phyloP scores from a whole-genome alignment of 2,797 vertebrate species.

The Oreochromis mossambicus region DNA sequence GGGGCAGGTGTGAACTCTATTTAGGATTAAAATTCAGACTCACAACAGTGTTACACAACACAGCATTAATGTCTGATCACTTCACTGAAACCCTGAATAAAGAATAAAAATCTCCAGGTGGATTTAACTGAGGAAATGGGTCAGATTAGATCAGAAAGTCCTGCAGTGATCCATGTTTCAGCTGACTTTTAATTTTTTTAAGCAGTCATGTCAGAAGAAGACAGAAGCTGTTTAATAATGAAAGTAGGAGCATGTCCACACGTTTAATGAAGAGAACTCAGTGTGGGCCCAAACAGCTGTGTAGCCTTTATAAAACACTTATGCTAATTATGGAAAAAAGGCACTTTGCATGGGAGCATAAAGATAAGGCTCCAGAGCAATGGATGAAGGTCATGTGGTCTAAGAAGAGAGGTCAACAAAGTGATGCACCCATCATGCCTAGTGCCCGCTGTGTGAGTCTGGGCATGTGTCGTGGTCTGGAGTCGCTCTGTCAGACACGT shows the following conservation, averaged over 20 bases:
- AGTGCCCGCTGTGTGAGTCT: not conserved
- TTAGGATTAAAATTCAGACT: not conserved
- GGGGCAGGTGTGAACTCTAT: not conserved
- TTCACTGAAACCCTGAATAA: rapidly evolving
- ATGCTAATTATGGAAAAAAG: not conserved
- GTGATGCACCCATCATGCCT: not conserved
- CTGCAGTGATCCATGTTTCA: not conserved
- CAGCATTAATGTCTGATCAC: not conserved
- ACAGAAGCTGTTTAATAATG: not conserved
- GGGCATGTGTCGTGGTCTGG: rapidly evolving
- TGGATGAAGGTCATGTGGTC: not conserved
- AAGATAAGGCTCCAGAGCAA: not conserved
- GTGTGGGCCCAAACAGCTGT: rapidly evolving
- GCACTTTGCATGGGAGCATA: not conserved
- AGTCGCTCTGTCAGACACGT: not conserved
- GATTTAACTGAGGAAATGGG: not conserved
- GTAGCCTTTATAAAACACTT: not conserved
- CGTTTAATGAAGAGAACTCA: rapidly evolving
- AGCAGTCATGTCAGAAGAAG: not conserved
- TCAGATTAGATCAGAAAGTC: not conserved
- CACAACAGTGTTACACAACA: not conserved
- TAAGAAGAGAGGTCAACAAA: not conserved
- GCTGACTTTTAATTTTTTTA: not conserved
- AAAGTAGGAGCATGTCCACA: not conserved
- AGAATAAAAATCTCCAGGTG: not conserved